A percentile compares a stretch with the other conserved stretches of the same genome.
These are phyloP conservation scores for Adelosebastes latens DNA, from an alignment of 2,797 vertebrate species.

Conservation along the genomic window DNA sequence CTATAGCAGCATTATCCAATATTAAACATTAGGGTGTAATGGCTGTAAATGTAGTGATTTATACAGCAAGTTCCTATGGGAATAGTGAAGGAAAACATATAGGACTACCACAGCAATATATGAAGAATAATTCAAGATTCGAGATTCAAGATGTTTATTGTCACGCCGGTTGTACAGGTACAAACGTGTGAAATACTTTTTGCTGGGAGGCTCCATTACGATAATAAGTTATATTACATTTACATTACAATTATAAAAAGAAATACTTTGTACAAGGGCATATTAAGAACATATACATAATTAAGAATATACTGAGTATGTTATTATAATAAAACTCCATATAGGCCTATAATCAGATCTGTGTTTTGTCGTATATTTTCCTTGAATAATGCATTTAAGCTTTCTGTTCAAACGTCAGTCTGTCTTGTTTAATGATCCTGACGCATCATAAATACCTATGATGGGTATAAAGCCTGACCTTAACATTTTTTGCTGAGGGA, in stretches of 20 bases:
- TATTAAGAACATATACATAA: no score
- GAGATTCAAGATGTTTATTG: no score
- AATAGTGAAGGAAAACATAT: neutral
- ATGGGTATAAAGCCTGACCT: neutral
- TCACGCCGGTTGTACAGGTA: no score
- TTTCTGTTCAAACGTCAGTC: neutral
- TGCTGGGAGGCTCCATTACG: no score
- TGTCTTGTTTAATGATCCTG: neutral
- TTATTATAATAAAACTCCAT: neutral
- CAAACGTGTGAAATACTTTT: no score
- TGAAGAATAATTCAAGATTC: neutral
- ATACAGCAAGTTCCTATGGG: neutral
- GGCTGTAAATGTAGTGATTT: neutral
- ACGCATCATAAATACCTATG: neutral
- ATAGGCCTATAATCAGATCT: neutral
- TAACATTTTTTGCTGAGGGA: neutral
- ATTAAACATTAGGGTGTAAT: neutral
- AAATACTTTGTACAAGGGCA: no score
- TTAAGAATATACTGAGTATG: neutral
- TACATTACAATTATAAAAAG: no score
- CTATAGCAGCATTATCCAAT: neutral
- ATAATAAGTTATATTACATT: no score
- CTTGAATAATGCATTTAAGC: neutral
- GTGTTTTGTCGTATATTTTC: neutral
- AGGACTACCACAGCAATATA: neutral